Base-by-base conservation (phyloP, 2,888 invertebrate genomes). In the Hypolimnas misippus region DNA sequence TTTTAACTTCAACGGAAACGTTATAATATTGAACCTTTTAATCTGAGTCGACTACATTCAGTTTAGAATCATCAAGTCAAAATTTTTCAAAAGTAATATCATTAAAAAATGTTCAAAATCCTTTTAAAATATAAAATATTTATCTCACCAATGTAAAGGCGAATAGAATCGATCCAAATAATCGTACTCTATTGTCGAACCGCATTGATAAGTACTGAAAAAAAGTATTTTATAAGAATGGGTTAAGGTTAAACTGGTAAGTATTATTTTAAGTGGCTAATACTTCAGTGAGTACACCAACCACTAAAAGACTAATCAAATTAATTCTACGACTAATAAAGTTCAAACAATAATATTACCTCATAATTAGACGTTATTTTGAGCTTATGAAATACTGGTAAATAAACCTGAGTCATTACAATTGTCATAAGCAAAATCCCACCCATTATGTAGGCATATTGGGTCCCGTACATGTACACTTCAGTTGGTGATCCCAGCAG, bases 291-390 rank as follows among this genome's bases (percentile, higher is more conserved):
- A n/a, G n/a, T n/a, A n/a, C n/a, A n/a, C n/a, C n/a, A n/a, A n/a
- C n/a, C n/a, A n/a, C n/a, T n/a, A n/a, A n/a, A n/a, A n/a, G n/a
- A n/a, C n/a, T n/a, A n/a, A n/a, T n/a, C n/a, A n/a, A n/a, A n/a
- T n/a, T n/a, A n/a, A n/a, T n/a, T n/a, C n/a, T n/a, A n/a, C n/a
- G n/a, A n/a, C n/a, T n/a, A n/a, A n/a, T n/a, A n/a, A n/a, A n/a
- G n/a, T n/a, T n/a, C n/a, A n/a, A n/a, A n/a, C n/a, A n/a, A n/a
- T n/a, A n/a, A n/a, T n/a, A n/a, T n/a, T 85, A 95, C 96, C 94
- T 96, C 96, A 78, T 96, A 96, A 65, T 96, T 96, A 19, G 96
- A 96, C 38, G 96, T 96, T 21, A 96, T 93, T 73, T 94, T 93
- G 16, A 96, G 92, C 57, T 95, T 93, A 75, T 96, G 95, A 76